Evolutionary conservation across 2,797 vertebrate genomes (phyloP), one percentile per base, ranked within the genome.

Genomic region (Sciurus carolinensis): DNA sequence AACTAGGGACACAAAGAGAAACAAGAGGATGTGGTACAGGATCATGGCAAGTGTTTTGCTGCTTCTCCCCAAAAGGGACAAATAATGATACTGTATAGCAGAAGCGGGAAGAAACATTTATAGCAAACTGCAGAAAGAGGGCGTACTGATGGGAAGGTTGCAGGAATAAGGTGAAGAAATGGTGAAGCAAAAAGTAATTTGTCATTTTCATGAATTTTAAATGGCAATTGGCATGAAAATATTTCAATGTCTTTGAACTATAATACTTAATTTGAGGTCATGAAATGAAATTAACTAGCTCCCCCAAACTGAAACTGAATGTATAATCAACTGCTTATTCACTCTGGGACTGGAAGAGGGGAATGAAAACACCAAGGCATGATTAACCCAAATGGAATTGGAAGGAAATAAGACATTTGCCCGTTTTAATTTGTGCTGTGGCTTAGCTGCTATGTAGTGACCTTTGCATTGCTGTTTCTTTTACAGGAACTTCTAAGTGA

Each of bases 221-320:
- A 81, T 85, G 81, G 39, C 54, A 95, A 73, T 50, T 80, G 71
- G 50, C 22, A 71, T 89, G 47, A 94, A 89, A 96, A 92, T 69
- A 95, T 95, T 96, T 90, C 73, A 91, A 79, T 87, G 76, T 71
- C 57, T 97, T 92, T 93, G 42, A 97, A 93, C 79, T 52, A 59
- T 93, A 81, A 85, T 82, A 75, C 75, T 96, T 94, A 82, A 95
- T 97, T 91, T 87, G 42, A 90, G 89, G 92, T 95, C 81, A 97
- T 76, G 86, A 91, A 94, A 86, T 94, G 69, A 96, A 95, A 96
- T 95, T 91, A 89, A 76, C 73, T 64, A 84, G 39, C 44, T 96
- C 22, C 57, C 72, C 75, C 62, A 91, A 84, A 92, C 36, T 83
- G 80, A 93, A 95, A 54, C 36, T 88, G 93, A 93, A 52, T 81